A percentile compares a stretch with the other conserved stretches of the same genome.
Evolutionary conservation across 2,888 invertebrate species (phyloP).

Genomic region (Conomelus anceps): DNA sequence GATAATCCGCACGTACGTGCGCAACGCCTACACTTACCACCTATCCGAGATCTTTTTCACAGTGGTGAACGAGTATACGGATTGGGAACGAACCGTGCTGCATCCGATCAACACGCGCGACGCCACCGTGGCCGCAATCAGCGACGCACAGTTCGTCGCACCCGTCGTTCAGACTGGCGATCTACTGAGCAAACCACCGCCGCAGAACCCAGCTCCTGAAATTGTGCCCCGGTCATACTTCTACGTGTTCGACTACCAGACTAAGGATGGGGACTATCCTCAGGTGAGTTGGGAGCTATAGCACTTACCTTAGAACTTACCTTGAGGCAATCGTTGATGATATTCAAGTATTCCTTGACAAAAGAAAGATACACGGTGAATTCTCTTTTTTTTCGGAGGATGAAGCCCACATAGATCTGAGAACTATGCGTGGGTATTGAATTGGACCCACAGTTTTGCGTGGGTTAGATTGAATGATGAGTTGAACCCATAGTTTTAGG

Average conservation of each 20-base stretch:
- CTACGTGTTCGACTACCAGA: slow-evolving; percentile 88
- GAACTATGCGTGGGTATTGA: too few species aligned
- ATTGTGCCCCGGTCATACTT: slow-evolving; percentile 57
- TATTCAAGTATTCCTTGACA: too few species aligned
- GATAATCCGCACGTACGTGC: slow-evolving; percentile 69
- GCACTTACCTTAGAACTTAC: too few species aligned
- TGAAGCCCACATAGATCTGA: too few species aligned
- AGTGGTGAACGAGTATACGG: slow-evolving; percentile 89
- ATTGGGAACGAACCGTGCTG: slow-evolving; percentile 89
- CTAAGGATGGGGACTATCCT: slow-evolving; percentile 80
- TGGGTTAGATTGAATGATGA: too few species aligned
- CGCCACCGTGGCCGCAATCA: slow-evolving; percentile 82
- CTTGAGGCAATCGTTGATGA: too few species aligned
- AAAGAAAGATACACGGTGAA: too few species aligned
- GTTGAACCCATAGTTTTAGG: too few species aligned
- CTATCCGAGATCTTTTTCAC: slow-evolving; percentile 94
- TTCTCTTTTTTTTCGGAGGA: too few species aligned
- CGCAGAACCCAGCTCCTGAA: not conserved
- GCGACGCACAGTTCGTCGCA: slow-evolving; percentile 90
- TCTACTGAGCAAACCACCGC: slow-evolving; percentile 59
- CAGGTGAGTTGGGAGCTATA: slow-evolving; percentile 56
- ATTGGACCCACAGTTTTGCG: too few species aligned
- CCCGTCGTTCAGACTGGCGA: slow-evolving; percentile 82
- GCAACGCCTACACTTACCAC: slow-evolving; percentile 92
- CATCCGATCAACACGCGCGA: slow-evolving; percentile 84